phyloP scores from a whole-genome alignment of 2,888 invertebrate genomes.

The Gandaritis pyraliata region DNA sequence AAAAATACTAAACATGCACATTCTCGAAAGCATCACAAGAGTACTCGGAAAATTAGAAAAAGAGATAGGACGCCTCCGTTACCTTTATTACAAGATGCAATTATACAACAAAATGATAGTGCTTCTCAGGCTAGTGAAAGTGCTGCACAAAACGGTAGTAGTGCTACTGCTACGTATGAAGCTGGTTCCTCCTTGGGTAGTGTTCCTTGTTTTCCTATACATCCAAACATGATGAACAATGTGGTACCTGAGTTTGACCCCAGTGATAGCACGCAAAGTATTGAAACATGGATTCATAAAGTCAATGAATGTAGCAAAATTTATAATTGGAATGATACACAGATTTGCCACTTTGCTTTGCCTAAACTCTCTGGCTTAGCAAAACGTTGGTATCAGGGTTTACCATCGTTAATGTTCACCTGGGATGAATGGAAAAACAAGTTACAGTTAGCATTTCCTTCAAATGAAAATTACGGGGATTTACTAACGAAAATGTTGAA shows the following conservation, averaged over 20 bases:
- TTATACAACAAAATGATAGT: background rate
- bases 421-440: background rate
- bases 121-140: background rate
- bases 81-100: no score
- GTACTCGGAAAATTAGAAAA: background rate
- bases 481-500: background rate
- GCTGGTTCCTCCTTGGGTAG: background rate
- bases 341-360: background rate
- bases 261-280: background rate
- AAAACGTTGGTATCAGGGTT: background rate
- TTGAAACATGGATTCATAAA: slow-evolving; percentile 1
- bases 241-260: background rate
- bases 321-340: background rate
- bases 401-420: background rate
- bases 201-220: background rate
- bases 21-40: slow-evolving; percentile 1
- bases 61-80: background rate
- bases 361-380: background rate
- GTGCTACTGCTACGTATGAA: background rate
- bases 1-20: background rate
- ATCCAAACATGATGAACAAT: background rate
- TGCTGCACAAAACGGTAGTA: background rate
- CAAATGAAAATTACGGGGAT: slow-evolving; percentile 2
- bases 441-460: background rate
- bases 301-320: background rate